These are phyloP conservation scores for Podiceps cristatus DNA, from an alignment of 2,113 vertebrate genomes.

Conservation along the genomic window DNA sequence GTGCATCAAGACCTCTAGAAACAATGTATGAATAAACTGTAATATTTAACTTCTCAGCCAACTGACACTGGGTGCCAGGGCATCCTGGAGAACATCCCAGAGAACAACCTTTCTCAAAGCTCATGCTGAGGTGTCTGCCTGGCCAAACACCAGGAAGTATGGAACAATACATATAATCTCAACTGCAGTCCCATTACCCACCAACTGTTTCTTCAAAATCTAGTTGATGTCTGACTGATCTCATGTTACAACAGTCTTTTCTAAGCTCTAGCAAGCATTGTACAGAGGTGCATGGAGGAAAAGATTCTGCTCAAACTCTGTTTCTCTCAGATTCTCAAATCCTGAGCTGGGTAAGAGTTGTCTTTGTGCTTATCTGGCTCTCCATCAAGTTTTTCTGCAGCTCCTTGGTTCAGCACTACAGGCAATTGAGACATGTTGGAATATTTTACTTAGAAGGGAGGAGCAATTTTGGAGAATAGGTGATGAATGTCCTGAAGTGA, in stretches of 20 bases:
- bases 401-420: not conserved
- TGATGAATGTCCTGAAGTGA: not conserved
- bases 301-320: not conserved
- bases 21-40: not conserved
- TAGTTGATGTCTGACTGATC: not conserved
- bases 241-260: not conserved
- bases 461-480: not conserved
- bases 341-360: not conserved
- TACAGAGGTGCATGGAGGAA: not conserved
- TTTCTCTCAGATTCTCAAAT: not conserved
- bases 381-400: not conserved
- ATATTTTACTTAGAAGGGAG: not conserved
- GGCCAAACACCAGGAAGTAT: not conserved
- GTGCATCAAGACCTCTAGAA: not conserved
- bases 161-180: not conserved
- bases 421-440: not conserved
- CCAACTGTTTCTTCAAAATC: not conserved
- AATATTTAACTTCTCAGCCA: not conserved
- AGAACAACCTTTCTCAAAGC: not conserved
- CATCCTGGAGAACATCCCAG: not conserved
- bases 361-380: not conserved
- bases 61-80: not conserved
- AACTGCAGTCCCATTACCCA: not conserved
- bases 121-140: not conserved
- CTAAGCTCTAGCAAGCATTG: not conserved